Evolutionary conservation across 2,113 vertebrate genomes (phyloP).

Genomic region (Xiphophorus couchianus): DNA sequence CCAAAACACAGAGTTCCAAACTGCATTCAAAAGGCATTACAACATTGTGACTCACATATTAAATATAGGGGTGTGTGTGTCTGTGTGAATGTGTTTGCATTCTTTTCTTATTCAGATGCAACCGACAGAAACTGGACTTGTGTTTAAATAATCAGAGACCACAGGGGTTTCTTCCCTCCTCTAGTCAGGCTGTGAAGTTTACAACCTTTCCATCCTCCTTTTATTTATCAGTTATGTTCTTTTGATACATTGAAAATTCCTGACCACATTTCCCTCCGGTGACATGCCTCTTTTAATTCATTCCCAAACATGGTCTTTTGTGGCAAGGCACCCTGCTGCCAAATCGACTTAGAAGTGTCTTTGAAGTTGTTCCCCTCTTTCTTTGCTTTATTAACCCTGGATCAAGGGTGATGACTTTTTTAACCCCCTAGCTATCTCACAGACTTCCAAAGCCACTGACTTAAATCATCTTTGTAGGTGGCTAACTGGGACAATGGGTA

Average conservation of each 20-base stretch:
- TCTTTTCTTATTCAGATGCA: conserved; percentile 63
- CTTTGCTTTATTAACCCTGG: conserved; percentile 67
- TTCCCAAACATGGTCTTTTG: conserved; percentile 67
- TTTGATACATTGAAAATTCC: conserved; percentile 69
- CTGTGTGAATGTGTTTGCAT: conserved; percentile 35
- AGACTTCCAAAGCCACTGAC: conserved; percentile 11
- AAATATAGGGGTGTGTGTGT: conserved; percentile 5
- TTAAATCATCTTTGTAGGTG: not conserved
- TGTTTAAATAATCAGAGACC: conserved; percentile 73
- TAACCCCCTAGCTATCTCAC: conserved; percentile 29
- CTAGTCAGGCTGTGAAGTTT: conserved; percentile 73
- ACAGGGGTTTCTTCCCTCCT: conserved; percentile 67
- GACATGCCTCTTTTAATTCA: conserved; percentile 69
- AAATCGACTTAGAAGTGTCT: conserved; percentile 69
- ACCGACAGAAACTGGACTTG: conserved; percentile 56
- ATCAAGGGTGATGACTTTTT: conserved; percentile 54
- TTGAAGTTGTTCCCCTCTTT: conserved; percentile 63
- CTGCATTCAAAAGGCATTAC: not conserved
- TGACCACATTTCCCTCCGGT: conserved; percentile 75
- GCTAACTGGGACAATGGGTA: conserved; percentile 5
- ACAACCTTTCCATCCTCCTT: conserved; percentile 76
- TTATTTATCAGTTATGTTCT: conserved; percentile 73
- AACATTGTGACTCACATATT: conserved; percentile 15
- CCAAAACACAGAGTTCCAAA: not conserved
- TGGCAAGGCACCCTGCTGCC: conserved; percentile 66